These are phyloP conservation scores for Lamellibrachia satsuma DNA, from an alignment of 2,888 invertebrate genomes.

Conservation along the genomic window DNA sequence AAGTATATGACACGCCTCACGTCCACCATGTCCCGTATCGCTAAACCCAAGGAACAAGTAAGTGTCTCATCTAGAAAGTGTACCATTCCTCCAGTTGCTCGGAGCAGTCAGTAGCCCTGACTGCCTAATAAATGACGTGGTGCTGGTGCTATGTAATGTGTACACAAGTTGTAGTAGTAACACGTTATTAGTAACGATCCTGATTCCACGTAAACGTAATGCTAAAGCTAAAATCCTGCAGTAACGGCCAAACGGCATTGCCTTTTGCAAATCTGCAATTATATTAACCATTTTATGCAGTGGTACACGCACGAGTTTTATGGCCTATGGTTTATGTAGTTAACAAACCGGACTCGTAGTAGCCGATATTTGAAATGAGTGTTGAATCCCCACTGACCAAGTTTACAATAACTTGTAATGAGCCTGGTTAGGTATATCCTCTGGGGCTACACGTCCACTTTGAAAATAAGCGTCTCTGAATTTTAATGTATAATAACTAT, in stretches of 20 bases:
- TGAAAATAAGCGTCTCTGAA: no score
- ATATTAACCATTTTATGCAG: not conserved
- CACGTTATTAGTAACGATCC: not conserved
- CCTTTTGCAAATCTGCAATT: not conserved
- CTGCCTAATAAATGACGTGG: not conserved
- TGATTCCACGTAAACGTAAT: not conserved
- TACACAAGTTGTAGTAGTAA: not conserved
- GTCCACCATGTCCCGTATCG: no score
- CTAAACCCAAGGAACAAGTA: no score
- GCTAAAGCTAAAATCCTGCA: not conserved
- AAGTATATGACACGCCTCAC: no score
- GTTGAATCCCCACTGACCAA: no score
- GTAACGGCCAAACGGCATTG: not conserved
- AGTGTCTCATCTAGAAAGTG: no score
- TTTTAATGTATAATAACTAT: no score
- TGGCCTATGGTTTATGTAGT: not conserved
- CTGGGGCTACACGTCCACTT: no score
- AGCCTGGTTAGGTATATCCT: no score
- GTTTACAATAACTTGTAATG: not conserved
- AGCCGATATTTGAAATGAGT: not conserved
- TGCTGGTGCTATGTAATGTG: not conserved
- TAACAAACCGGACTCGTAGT: not conserved
- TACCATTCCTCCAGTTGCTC: not conserved
- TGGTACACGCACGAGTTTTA: not conserved
- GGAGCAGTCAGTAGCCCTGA: not conserved